These are phyloP conservation scores for Wasmannia auropunctata DNA, from an alignment of 1,140 invertebrate species.

Conservation along the genomic window DNA sequence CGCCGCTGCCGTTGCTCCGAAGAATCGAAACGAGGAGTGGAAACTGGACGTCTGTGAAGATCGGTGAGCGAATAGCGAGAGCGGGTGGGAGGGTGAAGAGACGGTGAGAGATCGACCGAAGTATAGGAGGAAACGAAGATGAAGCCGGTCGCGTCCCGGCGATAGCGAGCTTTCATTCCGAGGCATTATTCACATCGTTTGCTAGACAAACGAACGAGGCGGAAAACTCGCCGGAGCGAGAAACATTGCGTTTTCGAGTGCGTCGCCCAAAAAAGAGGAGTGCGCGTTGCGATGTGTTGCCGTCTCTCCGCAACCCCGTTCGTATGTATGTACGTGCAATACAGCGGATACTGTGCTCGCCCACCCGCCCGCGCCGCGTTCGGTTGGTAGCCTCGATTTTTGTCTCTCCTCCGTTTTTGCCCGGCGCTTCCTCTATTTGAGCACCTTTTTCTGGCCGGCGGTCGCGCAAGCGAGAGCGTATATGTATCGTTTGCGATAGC, in stretches of 20 bases:
- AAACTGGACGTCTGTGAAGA: background rate
- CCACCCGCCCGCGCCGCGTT: background rate
- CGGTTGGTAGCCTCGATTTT: conserved; percentile 17
- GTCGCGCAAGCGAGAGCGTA: conserved; percentile 15
- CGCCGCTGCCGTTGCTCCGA: background rate
- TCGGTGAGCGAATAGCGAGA: background rate
- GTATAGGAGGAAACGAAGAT: conserved; percentile 9
- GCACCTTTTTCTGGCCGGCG: conserved; percentile 21
- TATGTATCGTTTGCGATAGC: conserved; percentile 29
- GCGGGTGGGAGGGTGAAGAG: background rate
- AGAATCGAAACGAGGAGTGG: background rate
- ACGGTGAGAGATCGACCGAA: background rate
- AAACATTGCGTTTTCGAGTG: conserved; percentile 63
- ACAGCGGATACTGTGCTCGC: too few relatives aligned
- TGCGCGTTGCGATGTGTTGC: background rate
- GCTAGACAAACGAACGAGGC: conserved; percentile 16
- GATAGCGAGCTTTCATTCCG: conserved; percentile 51
- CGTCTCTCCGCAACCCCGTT: background rate
- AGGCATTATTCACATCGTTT: conserved; percentile 57
- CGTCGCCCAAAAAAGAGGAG: conserved; percentile 18
- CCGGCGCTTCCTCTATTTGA: conserved; percentile 14
- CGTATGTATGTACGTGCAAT: too few relatives aligned
- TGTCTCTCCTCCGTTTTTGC: conserved; percentile 32
- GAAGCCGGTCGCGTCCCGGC: conserved; percentile 18
- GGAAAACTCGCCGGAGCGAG: conserved; percentile 62